Base-by-base conservation (phyloP, 1,140 invertebrate genomes). In the Zaprionus tsacasi region DNA sequence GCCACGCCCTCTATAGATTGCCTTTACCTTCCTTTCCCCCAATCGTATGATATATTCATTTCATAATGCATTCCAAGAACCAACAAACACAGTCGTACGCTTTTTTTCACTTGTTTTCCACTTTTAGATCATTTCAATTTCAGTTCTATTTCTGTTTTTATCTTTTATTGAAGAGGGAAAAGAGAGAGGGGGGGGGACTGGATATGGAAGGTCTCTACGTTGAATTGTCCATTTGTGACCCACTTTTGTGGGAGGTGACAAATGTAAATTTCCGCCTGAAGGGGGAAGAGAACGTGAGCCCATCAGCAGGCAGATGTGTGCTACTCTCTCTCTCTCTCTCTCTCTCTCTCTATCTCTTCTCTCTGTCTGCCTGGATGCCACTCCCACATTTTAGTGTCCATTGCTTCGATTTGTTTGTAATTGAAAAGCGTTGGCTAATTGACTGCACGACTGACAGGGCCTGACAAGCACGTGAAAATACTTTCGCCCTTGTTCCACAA, bases 361-460 rank as follows among this genome's bases (percentile, higher is more conserved):
- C 2, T 12, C 10, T 70, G 21, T 48, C 12, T 12, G 33, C 13
- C 6, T 59, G n/a, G n/a, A n/a, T n/a, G 6, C 61, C 27, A 27
- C 11, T 25, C 6, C 30, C 30, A 17, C 13, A 11, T 35, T 40
- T 15, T 25, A 38, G 56, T 64, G 68, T 76, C 54, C 58, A 57
- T 35, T 71, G 60, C 56, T 76, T 67, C 63, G 68, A 76, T 76
- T 76, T 72, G 74, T 57, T 66, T 76, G 69, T 70, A 76, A 76
- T 76, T 76, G 69, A 76, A 76, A 76, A 71, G 59, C 72, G 66
- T 72, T 57, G 74, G 61, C 74, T 76, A 76, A 76, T 76, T 76
- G 69, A 76, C 74, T 72, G 74, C 50, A 56, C 69, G 74, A 76
- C 48, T 76, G 74, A 76, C 74, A 72, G 69, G 40, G 58, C 38